phyloP scores from a whole-genome alignment of 2,113 vertebrate genomes.

The Xiphorhynchus elegans region DNA sequence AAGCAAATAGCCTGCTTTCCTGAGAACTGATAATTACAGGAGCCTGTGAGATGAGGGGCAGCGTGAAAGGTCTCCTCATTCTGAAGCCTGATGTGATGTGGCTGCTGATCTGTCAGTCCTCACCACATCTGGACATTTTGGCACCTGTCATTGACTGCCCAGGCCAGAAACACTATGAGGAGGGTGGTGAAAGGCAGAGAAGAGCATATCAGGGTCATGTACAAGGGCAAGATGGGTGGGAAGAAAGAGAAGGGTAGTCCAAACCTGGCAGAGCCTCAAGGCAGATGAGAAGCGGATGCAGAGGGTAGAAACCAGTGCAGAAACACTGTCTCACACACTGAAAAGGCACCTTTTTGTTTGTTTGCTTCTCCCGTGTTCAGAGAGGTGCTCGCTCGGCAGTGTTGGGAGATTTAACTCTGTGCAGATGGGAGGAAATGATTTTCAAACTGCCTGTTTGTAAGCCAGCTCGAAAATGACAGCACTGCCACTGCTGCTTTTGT shows the following conservation, averaged over 20 bases:
- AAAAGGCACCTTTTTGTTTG: background rate
- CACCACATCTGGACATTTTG: background rate
- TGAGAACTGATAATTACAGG: background rate
- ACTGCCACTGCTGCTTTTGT: conserved; percentile 37
- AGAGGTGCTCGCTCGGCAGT: rapidly evolving
- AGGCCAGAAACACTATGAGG: background rate
- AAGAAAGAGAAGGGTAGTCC: background rate
- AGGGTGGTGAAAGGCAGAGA: background rate
- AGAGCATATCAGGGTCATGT: rapidly evolving
- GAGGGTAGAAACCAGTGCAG: background rate
- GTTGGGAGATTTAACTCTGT: conserved; percentile 14
- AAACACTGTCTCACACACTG: background rate
- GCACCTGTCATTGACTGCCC: background rate
- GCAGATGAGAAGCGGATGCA: background rate
- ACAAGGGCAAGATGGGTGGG: background rate
- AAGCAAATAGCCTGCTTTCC: background rate
- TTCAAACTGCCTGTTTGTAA: conserved; percentile 53
- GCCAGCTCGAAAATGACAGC: conserved; percentile 37
- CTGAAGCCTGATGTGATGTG: background rate
- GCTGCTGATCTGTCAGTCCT: background rate
- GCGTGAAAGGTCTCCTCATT: background rate
- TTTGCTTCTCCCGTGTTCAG: background rate
- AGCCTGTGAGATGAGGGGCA: background rate
- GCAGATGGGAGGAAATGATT: conserved; percentile 35
- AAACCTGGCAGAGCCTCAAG: background rate